These are phyloP conservation scores for Steinernema hermaphroditum DNA, from an alignment of 2,888 invertebrate genomes.

Conservation along the genomic window DNA sequence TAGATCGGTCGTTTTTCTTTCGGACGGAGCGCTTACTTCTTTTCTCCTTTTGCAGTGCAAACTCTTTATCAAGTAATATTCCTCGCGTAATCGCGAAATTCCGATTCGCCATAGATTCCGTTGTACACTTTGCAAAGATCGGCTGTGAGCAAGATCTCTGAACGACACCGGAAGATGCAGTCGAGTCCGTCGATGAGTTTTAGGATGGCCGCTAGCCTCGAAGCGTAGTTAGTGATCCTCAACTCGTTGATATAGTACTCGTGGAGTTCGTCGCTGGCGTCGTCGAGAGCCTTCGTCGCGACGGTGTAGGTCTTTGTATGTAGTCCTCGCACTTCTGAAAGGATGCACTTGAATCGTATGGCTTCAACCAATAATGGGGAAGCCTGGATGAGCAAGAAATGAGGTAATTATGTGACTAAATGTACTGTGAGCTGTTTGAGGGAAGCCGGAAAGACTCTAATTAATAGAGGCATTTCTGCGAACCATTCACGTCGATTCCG, in stretches of 20 bases:
- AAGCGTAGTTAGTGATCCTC: slow-evolving; percentile 31
- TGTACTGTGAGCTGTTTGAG: no score
- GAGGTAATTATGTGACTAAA: no score
- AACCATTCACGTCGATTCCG: no score
- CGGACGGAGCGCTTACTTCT: not conserved
- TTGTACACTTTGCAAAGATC: slow-evolving; percentile 22
- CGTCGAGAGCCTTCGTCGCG: slow-evolving; percentile 30
- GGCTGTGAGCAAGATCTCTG: slow-evolving; percentile 20
- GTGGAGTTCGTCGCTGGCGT: slow-evolving; percentile 31
- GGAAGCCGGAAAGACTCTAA: no score
- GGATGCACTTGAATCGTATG: no score
- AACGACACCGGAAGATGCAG: not conserved
- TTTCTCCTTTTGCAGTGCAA: not conserved
- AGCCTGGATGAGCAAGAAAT: no score
- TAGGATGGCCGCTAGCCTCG: slow-evolving; percentile 21
- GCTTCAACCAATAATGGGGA: no score
- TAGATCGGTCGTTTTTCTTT: no score
- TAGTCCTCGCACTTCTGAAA: slow-evolving; percentile 25
- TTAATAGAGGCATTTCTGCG: no score
- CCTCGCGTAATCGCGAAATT: slow-evolving; percentile 11
- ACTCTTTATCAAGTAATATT: not conserved
- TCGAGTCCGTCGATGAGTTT: slow-evolving; percentile 29
- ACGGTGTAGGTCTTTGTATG: not conserved
- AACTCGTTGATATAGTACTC: slow-evolving; percentile 33
- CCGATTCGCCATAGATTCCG: slow-evolving; percentile 21